Evolutionary conservation across 37 sponge, comb jelly and placozoan genomes (phyloP), one percentile per base, ranked within the genome.

Genomic region (Geodia barretti): DNA sequence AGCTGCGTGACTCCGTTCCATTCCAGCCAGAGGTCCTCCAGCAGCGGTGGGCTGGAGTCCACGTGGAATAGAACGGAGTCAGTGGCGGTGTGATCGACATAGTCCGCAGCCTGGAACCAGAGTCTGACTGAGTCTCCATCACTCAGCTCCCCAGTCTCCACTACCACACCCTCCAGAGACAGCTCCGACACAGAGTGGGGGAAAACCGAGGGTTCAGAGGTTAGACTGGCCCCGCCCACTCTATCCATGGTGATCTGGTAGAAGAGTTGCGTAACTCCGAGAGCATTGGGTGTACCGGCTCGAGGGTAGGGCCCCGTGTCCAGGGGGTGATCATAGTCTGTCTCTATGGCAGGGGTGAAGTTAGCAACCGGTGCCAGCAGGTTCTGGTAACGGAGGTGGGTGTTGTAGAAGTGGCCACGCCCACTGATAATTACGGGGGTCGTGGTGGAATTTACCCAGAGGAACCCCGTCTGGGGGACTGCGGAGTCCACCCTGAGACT

Each of bases 321-420:
- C 41, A 85, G 32, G 23, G 88, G 88, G 34, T 94, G 91, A 36
- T 87, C 91, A 60, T 87, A 90, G 17, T 76, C 88, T 2, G 79
- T 38, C 1, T 38, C 74, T 25, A 86, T 64, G 39, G 59, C 66
- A 0, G 47, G 23, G 73, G 29, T 77, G 66, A 43, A 79, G 66
- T 79, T 73, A 25, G 30, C 76, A 9, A 94, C 85, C 1, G 95
- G 91, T 4, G 85, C 91, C 0, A 94, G 84, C 79, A 79, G 87
- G 70, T 86, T 77, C 34, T 36, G 54, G 28, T 38, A 39, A 9
- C 64, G 82, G 2, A 94, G 78, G 34, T 81, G 68, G 0, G 95
- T 80, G 82, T 90, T 87, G 76, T 83, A 94, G 82, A 94, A 94
- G 65, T 94, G 95, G 0, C 95, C 85, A 8, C 39, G 24, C 29